Base-by-base conservation (phyloP, 2,797 vertebrate genomes). In the Tamandua tetradactyla region DNA sequence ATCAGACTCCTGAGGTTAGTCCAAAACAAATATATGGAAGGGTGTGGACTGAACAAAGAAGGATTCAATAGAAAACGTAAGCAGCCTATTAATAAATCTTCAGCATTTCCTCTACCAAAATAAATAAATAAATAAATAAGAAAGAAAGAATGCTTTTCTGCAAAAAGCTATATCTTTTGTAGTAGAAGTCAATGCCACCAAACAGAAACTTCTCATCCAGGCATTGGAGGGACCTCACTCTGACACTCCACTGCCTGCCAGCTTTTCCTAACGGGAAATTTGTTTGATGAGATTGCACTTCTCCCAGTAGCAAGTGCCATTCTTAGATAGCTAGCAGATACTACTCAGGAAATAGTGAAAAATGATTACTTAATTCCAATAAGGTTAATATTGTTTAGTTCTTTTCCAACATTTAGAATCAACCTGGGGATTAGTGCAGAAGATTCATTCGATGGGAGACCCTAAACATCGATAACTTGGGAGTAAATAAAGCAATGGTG, bases 401-500 rank as follows among this genome's bases (percentile, higher is more conserved):
- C 32, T 89, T 57, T 94, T 76, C 44, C 35, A 74, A 37, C 32
- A 71, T 81, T 91, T 68, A 84, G 5, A 84, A 78, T 89, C 47
- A 49, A 83, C 23, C 2, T 8, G 64, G 5, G 42, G 18, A 57
- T 86, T 40, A 69, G 27, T 47, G 4, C 9, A 93, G 18, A 94
- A 81, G 1, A 52, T 35, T 47, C 61, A 6, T 8, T 42, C 62
- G 6, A 69, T 68, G 18, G 47, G 44, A 92, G 5, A 71, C 4
- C 3, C 59, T 49, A 78, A 80, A 81, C 8, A 49, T 80, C 78
- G 75, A 27, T 64, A 93, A 81, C 7, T 61, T 93, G 62, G 8
- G 44, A 94, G 66, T 64, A 17, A n/a, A 76, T 89, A 44, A 80
- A 87, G 14, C 0, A 35, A 37, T 82, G 18, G 4, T 35, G 27